Percentiles rank a stretch among this genome's conserved stretches.
Conservation (phyloP, 2,888 invertebrate genomes). For the Mesochorus sp. region DNA sequence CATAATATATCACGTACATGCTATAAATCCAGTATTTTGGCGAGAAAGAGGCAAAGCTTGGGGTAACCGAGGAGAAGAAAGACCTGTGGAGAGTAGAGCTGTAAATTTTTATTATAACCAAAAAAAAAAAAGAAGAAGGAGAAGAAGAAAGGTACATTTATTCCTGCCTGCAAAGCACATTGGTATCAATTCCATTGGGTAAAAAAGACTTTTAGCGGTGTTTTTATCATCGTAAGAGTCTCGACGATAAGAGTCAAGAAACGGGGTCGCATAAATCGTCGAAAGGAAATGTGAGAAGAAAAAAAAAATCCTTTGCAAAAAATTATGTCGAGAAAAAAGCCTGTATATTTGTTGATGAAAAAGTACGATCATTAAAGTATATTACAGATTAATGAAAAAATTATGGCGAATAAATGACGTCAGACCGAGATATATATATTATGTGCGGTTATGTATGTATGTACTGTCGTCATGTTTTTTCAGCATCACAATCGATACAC, state of each 20-base stretch:
- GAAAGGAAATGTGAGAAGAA: background rate
- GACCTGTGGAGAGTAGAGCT: constrained; percentile 12
- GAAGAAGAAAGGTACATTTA: background rate
- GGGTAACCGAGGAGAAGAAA: constrained; percentile 9
- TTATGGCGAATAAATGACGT: constrained; percentile 7
- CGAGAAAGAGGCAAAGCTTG: constrained; percentile 6
- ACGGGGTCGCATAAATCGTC: constrained; percentile 1
- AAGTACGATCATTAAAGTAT: background rate
- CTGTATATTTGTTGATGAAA: background rate
- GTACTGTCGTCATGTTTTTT: background rate
- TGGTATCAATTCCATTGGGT: constrained; percentile 8
- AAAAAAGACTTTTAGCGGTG: background rate
- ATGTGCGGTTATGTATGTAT: background rate
- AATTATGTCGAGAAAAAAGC: background rate
- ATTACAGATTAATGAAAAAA: constrained; percentile 12
- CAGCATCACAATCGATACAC: background rate
- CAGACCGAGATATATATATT: background rate
- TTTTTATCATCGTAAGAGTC: background rate
- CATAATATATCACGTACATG: constrained; percentile 37
- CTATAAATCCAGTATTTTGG: constrained; percentile 14
- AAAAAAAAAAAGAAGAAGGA: background rate
- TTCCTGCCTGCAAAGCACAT: no score
- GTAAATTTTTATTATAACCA: constrained; percentile 19
- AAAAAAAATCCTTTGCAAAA: background rate
- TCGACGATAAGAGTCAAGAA: background rate